A percentile compares a stretch with the other conserved stretches of the same genome.
Evolutionary conservation across 2,888 invertebrate genomes (phyloP).

Genomic region (Uloborus plumipes): DNA sequence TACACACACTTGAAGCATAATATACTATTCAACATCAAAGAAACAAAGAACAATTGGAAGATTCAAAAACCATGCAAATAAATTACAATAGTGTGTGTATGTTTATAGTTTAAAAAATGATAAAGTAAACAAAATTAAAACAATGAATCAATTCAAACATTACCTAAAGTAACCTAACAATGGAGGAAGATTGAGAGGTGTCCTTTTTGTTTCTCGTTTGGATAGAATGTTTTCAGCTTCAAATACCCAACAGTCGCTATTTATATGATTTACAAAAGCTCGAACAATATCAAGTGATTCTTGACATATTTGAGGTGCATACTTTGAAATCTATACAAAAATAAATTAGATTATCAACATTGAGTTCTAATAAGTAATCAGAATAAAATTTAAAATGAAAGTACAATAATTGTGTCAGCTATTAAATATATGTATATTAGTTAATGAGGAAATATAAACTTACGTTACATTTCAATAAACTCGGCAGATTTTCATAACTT

Average conservation of each 20-base stretch:
- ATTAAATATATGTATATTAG: too few species aligned
- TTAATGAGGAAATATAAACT: background rate
- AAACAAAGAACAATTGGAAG: too few species aligned
- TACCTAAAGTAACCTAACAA: constrained; percentile 55
- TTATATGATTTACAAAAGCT: constrained; percentile 37
- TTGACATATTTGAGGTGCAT: constrained; percentile 33
- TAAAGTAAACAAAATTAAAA: too few species aligned
- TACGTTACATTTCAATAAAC: constrained; percentile 25
- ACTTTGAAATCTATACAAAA: constrained; percentile 7
- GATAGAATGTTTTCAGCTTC: constrained; percentile 25
- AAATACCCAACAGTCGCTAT: constrained; percentile 2
- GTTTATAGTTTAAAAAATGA: too few species aligned
- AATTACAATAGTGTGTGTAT: too few species aligned
- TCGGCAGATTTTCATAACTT: background rate
- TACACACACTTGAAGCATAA: too few species aligned
- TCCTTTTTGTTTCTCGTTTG: constrained; percentile 23
- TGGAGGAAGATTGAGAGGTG: constrained; percentile 49
- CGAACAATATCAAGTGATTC: constrained; percentile 38
- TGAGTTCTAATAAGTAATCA: too few species aligned
- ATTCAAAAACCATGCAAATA: too few species aligned
- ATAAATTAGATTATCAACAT: background rate
- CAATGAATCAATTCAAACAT: too few species aligned
- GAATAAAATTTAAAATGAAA: too few species aligned
- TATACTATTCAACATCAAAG: too few species aligned
- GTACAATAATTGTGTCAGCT: background rate